Evolutionary conservation across 2,888 invertebrate species (phyloP).

Genomic region (Tipula helvola): DNA sequence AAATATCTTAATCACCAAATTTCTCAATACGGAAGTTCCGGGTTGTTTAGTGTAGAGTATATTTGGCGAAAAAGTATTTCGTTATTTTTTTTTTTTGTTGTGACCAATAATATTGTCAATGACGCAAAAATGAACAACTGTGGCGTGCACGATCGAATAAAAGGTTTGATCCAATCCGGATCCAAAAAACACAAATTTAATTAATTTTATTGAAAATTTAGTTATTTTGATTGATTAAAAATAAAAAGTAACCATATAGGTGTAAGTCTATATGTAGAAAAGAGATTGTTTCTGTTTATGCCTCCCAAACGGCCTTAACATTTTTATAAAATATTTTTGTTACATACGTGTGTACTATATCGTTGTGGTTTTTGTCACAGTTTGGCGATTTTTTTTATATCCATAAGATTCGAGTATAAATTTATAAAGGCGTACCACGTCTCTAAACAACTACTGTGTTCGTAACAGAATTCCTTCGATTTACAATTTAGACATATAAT

Average conservation of each 20-base stretch:
- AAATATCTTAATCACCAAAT: too few relatives aligned
- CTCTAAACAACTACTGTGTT: not conserved
- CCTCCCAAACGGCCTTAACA: not conserved
- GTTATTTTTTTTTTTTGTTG: too few relatives aligned
- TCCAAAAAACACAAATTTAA: not conserved
- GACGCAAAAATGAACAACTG: not conserved
- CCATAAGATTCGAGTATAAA: not conserved
- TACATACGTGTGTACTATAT: not conserved
- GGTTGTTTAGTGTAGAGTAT: too few relatives aligned
- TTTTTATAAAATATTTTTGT: not conserved
- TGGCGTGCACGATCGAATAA: not conserved
- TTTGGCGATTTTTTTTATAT: not conserved
- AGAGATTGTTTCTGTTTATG: not conserved
- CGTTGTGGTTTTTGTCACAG: not conserved
- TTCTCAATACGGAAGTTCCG: too few relatives aligned
- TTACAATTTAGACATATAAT: not conserved
- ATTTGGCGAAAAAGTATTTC: too few relatives aligned
- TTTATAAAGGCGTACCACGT: not conserved
- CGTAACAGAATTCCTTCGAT: not conserved
- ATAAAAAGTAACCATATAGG: not conserved
- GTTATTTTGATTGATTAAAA: not conserved
- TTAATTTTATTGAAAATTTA: not conserved
- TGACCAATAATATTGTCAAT: not conserved
- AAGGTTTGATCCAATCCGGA: not conserved
- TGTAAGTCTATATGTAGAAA: not conserved